phyloP scores from a whole-genome alignment of 2,113 vertebrate species.

The Seriola dumerili region DNA sequence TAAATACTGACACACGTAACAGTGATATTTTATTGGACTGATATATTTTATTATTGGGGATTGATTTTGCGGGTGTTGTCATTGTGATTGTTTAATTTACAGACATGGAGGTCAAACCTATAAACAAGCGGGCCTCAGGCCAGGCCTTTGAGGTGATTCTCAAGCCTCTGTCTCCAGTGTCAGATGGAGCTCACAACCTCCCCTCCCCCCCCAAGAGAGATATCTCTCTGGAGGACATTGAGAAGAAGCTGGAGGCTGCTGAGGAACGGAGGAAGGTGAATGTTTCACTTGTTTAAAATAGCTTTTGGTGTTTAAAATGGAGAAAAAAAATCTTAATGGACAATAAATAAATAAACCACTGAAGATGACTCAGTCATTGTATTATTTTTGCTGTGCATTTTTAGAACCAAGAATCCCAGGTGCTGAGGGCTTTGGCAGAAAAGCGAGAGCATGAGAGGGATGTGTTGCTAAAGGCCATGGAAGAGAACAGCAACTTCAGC shows the following conservation, averaged over 20 bases:
- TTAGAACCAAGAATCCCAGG: conserved; percentile 94
- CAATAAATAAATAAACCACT: not conserved
- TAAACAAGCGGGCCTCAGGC: conserved; percentile 96
- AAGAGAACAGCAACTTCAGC: conserved; percentile 99
- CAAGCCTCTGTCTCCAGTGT: conserved; percentile 94
- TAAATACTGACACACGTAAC: conserved; percentile 1
- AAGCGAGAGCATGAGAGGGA: conserved; percentile 95
- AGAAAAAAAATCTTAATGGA: not conserved
- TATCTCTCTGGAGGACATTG: conserved; percentile 95
- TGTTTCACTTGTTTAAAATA: not conserved
- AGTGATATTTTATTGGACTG: conserved; percentile 1
- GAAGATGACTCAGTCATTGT: not conserved
- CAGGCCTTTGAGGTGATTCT: conserved; percentile 99
- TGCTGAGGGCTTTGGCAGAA: conserved; percentile 93
- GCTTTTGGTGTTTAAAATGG: not conserved
- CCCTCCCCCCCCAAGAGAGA: conserved; percentile 93
- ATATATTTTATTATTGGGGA: conserved; percentile 12
- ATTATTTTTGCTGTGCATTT: not conserved
- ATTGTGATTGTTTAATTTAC: conserved; percentile 46
- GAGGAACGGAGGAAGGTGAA: conserved; percentile 95
- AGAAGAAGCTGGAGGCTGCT: conserved; percentile 97
- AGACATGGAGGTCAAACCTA: conserved; percentile 98
- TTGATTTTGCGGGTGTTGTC: conserved; percentile 19
- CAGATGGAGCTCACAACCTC: conserved; percentile 90
- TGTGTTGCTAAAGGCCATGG: conserved; percentile 96